Conservation (phyloP, 2,888 invertebrate species). For the Melipona bicolor region DNA sequence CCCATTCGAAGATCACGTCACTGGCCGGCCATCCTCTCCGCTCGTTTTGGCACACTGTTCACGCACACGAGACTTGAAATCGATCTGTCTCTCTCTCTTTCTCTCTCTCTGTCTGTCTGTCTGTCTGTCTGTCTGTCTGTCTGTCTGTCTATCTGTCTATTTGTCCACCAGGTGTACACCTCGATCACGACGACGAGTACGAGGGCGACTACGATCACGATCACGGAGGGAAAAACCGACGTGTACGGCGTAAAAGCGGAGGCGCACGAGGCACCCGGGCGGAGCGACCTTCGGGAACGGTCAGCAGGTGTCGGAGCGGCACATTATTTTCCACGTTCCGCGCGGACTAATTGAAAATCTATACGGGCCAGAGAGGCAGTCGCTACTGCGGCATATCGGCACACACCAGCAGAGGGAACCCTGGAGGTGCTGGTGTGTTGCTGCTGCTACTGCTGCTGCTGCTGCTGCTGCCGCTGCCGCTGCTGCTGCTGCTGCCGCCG, state of each 20-base stretch:
- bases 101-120: background rate
- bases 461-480: slow-evolving; percentile 46
- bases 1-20: slow-evolving; percentile 39
- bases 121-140: background rate
- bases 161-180: background rate
- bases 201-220: background rate
- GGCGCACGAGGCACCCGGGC: background rate
- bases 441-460: slow-evolving; percentile 45
- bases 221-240: background rate
- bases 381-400: slow-evolving; percentile 78
- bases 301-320: slow-evolving; percentile 57
- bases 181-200: background rate
- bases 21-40: slow-evolving; percentile 45
- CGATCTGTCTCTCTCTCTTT: slow-evolving; percentile 35
- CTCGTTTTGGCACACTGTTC: slow-evolving; percentile 45
- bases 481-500: slow-evolving; percentile 47
- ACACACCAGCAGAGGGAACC: slow-evolving; percentile 43
- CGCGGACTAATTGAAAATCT: slow-evolving; percentile 73
- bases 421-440: slow-evolving; percentile 53
- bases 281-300: slow-evolving; percentile 45
- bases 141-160: background rate
- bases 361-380: slow-evolving; percentile 63
- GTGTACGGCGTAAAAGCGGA: background rate
- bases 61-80: slow-evolving; percentile 48
- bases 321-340: slow-evolving; percentile 63